These are phyloP conservation scores for Mycetomoellerius zeteki DNA, from an alignment of 1,140 invertebrate species.

Conservation along the genomic window DNA sequence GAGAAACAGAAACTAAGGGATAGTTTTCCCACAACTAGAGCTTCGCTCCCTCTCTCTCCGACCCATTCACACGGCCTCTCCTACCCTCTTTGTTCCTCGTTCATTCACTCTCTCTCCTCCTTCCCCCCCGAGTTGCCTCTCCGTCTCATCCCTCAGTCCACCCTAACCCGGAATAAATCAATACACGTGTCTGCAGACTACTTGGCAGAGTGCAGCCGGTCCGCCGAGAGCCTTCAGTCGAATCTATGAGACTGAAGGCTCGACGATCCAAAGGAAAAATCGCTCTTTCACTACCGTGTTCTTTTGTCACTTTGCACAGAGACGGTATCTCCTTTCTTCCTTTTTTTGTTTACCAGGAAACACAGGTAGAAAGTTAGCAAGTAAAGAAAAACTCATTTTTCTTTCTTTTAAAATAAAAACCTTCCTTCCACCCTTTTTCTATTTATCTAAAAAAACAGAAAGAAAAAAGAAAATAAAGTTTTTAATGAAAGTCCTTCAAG, in stretches of 20 bases:
- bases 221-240: constrained; percentile 77
- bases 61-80: neutral
- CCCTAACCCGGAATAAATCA: constrained; percentile 86
- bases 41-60: constrained; percentile 39
- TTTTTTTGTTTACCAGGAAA: neutral
- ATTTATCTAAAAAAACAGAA: neutral
- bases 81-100: constrained; percentile 52
- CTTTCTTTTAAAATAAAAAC: neutral
- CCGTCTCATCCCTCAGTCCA: constrained; percentile 68
- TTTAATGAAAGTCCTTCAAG: neutral
- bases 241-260: constrained; percentile 48
- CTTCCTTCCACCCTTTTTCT: neutral
- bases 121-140: neutral
- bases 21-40: constrained; percentile 67
- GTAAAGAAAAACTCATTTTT: no score
- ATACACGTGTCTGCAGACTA: constrained; percentile 86
- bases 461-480: neutral
- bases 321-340: neutral
- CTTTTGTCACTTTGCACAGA: neutral
- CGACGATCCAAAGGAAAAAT: constrained; percentile 36
- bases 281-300: neutral
- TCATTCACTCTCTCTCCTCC: constrained; percentile 8
- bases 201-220: constrained; percentile 75
- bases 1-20: constrained; percentile 38
- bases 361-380: neutral